Evolutionary conservation across 2,113 vertebrate genomes (phyloP).

Genomic region (Bubalus kerabau): DNA sequence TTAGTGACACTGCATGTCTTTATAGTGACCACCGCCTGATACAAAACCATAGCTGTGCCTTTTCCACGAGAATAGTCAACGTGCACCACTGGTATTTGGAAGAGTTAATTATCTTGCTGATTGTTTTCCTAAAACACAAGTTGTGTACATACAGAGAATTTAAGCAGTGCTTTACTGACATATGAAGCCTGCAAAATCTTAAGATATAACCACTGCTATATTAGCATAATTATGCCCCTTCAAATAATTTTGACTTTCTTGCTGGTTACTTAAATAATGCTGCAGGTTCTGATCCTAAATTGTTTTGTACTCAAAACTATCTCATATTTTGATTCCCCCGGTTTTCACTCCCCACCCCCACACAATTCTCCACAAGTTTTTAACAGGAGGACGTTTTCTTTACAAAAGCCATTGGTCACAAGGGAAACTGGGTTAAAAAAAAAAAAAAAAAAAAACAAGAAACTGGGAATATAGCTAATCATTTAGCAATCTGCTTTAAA

Average conservation of each 20-base stretch:
- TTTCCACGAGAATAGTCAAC: neutral
- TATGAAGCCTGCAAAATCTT: neutral
- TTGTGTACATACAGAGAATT: neutral
- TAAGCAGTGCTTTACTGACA: neutral
- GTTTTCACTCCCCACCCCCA: too few relatives aligned
- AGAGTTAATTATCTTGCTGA: neutral
- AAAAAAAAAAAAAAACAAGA: neutral
- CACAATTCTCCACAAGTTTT: neutral
- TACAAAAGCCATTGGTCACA: neutral
- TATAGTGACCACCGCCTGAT: neutral
- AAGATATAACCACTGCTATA: neutral
- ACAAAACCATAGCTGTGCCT: neutral
- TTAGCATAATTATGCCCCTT: neutral
- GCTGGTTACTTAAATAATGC: neutral
- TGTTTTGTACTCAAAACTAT: neutral
- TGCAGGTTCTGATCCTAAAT: neutral
- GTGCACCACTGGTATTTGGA: neutral
- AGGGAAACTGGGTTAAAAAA: neutral
- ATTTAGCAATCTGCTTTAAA: neutral
- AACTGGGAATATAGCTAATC: neutral
- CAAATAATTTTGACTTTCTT: neutral
- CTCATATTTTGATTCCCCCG: neutral
- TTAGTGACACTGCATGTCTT: neutral
- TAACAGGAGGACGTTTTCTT: neutral
- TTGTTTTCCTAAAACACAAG: constrained; percentile 25